A percentile compares a stretch with the other conserved stretches of the same genome.
Conservation (phyloP, 2,797 vertebrate species). For the Naso thynnoides region DNA sequence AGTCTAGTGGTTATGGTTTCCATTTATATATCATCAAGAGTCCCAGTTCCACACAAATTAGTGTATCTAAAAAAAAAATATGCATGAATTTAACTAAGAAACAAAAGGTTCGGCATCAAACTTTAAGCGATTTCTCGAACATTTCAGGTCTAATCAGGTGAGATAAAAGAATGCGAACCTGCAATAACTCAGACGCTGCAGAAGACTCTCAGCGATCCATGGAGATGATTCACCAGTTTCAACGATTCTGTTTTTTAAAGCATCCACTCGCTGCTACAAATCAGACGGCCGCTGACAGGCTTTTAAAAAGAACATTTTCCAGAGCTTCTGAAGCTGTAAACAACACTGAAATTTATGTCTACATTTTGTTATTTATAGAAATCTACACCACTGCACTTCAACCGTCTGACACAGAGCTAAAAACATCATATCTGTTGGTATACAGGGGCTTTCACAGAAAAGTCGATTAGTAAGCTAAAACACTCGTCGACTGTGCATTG, state of each 20-base stretch:
- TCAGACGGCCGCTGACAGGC: constrained; percentile 28
- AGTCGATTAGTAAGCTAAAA: too few species aligned
- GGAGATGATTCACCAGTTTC: constrained; percentile 18
- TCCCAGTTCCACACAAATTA: not conserved
- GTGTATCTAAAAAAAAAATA: not conserved
- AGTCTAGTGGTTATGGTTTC: not conserved
- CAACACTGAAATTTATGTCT: not conserved
- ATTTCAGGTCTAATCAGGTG: not conserved
- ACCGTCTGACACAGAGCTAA: too few species aligned
- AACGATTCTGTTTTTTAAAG: constrained; percentile 1
- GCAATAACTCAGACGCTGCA: constrained; percentile 1
- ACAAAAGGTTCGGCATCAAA: not conserved
- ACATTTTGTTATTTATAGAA: not conserved
- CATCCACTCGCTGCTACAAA: not conserved
- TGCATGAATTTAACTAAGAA: not conserved
- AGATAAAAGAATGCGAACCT: not conserved
- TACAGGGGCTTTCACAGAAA: too few species aligned
- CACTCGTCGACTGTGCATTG: too few species aligned
- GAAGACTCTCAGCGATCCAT: not conserved
- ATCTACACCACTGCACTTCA: too few species aligned
- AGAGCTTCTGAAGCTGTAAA: constrained; percentile 2
- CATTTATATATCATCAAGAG: constrained; percentile 10
- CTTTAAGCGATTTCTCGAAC: not conserved
- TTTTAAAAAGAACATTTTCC: constrained; percentile 26
- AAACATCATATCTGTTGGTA: too few species aligned